Evolutionary conservation across 2,888 invertebrate genomes (phyloP), one percentile per base, ranked within the genome.

Genomic region (Lasioglossum leucozonium): DNA sequence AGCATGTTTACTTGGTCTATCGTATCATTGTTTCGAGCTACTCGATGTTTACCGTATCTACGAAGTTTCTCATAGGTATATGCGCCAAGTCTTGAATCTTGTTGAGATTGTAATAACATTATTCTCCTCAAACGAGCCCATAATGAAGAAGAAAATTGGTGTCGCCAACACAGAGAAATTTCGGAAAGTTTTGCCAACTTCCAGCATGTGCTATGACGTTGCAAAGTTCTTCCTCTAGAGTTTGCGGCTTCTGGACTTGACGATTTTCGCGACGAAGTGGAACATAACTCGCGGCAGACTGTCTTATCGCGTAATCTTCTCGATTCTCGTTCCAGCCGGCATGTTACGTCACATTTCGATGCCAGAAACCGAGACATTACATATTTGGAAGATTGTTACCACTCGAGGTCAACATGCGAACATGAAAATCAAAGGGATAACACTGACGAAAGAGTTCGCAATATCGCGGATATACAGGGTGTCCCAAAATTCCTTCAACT

Each of bases 311-410:
- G 81, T 85, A 87, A 90, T 85, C 89, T 85, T 72, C 79, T 71
- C 77, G 82, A 77, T 81, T 81, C 86, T 73, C 58, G 71, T 22
- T 55, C 85, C 75, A 72, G 79, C 74, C 81, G 84, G 26, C 40
- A 51, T 44, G 22, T 90, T 91, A 89, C 89, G 89, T 91, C 90
- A n/a, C n/a, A 90, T 84, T 58, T 55, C 72, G 79, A 80, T 72
- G 84, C 73, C 34, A 79, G 82, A 83, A 81, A 82, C 72, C 86
- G 78, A 82, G 82, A 80, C 78, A 58, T 85, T 84, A 89, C 87
- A 86, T 91, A 87, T 88, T 90, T 89, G 86, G 87, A 81, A 84
- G 82, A 83, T 84, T 79, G 72, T 75, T 72, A n/a, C 16, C 67
- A 65, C 58, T 18, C 78, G 89, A 85, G 86, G 80, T 77, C 88